Evolutionary conservation across 2,888 invertebrate species (phyloP).

Genomic region (Tenthredo amoena): DNA sequence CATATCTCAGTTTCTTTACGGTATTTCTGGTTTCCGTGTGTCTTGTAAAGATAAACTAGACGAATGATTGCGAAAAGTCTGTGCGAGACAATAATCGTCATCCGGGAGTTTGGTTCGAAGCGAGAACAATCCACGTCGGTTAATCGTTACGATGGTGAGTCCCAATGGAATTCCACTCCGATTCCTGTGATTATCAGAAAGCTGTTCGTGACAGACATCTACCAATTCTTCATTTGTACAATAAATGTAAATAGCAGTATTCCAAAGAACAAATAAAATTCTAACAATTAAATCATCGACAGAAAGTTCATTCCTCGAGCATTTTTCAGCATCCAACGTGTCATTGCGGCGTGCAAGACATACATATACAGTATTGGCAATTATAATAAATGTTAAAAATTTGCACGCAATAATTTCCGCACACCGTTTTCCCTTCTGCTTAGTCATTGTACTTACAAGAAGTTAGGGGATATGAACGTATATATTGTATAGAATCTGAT

Average conservation of each 20-base stretch:
- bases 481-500: neutral
- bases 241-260: conserved; percentile 9
- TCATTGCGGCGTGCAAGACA: too few species aligned
- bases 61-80: neutral
- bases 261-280: neutral
- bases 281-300: neutral
- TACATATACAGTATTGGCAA: too few species aligned
- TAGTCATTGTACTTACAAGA: neutral
- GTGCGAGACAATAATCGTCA: neutral
- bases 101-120: neutral
- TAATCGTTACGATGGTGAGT: neutral
- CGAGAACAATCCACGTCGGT: neutral
- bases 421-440: neutral
- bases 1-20: conserved; percentile 6
- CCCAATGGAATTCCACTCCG: neutral
- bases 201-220: neutral
- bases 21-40: conserved; percentile 2
- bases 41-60: neutral
- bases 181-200: neutral
- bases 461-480: neutral
- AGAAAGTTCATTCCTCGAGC: too few species aligned
- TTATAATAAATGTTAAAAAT: neutral
- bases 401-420: neutral
- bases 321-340: too few species aligned
- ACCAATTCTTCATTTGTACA: neutral